Evolutionary conservation across 2,888 invertebrate genomes (phyloP).

Genomic region (Steromphala cineraria): DNA sequence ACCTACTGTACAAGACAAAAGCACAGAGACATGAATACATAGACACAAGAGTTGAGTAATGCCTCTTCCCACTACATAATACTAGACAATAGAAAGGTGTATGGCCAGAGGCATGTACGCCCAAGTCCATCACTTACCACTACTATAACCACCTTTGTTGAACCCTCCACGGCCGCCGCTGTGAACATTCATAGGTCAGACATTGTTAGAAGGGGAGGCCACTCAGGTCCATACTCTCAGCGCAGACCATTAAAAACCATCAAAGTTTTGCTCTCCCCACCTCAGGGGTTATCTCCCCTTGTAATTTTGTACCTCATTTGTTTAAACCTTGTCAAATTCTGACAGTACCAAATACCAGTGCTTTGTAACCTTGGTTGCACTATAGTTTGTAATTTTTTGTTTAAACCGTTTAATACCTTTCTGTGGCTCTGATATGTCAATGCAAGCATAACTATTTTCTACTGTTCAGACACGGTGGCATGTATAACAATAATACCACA

Average conservation of each 20-base stretch:
- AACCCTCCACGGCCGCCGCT: conserved; percentile 70
- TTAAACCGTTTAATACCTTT: conserved; percentile 3
- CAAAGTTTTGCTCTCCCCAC: background rate
- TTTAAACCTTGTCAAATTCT: too few species aligned
- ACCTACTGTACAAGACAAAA: background rate
- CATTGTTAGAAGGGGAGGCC: background rate
- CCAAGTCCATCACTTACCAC: conserved; percentile 64
- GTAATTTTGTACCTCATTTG: background rate
- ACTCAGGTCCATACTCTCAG: background rate
- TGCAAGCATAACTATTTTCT: background rate
- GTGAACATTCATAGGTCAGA: conserved; percentile 46
- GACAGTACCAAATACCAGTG: background rate
- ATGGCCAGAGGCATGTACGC: conserved; percentile 31
- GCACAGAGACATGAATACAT: background rate
- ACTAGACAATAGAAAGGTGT: conserved; percentile 37
- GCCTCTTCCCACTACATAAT: conserved; percentile 4
- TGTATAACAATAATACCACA: too few species aligned
- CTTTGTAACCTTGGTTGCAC: background rate
- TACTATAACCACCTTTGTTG: conserved; percentile 67
- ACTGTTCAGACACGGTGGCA: too few species aligned
- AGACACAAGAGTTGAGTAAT: background rate
- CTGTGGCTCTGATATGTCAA: conserved; percentile 40
- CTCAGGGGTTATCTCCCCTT: background rate
- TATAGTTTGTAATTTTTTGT: background rate
- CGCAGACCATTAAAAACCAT: background rate